Base-by-base conservation (phyloP, 2,113 vertebrate genomes). In the Agapornis roseicollis region DNA sequence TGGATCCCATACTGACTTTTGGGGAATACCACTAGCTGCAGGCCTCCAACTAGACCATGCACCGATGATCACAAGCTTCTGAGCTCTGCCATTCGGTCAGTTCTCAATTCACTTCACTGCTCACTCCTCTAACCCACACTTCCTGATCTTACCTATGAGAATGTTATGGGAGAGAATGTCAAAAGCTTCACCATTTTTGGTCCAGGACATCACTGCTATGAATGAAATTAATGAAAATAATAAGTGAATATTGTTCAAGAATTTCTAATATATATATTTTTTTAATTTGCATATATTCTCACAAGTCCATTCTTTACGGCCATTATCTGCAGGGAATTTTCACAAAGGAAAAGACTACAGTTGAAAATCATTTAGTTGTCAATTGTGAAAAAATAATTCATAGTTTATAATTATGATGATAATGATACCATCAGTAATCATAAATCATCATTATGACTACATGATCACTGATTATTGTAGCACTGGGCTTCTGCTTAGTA, bases 341-440 rank as follows among this genome's bases (percentile, higher is more conserved):
- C 35, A 58, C 10, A 80, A 74, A 74, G 27, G 28, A 74, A 91
- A 71, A 31, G 29, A 22, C 56, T 66, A 23, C 0, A 0, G 39
- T 9, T 94, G 72, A 90, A 91, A 86, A 88, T 35, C 0, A 77
- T 68, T 96, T 72, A 77, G 46, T 83, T 88, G 82, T 39, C 93
- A 93, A 94, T 94, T 80, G 76, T 93, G 82, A 96, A 95, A 96
- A 94, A 93, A 63, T 94, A 92, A 95, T 91, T 95, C 69, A 65
- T 81, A 92, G 42, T 9, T 61, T 80, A 68, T 92, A 92, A 96
- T 96, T 92, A 86, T 68, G 35, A 70, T 92, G 42, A 86, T 88
- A 95, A 97, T 72, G 56, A 89, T 78, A 87, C 61, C 69, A 88
- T 84, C 83, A 87, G 85, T 92, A 96, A 94, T 84, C 52, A 94